A percentile compares a stretch with the other conserved stretches of the same genome.
These are phyloP conservation scores for Conus ventricosus DNA, from an alignment of 1,140 invertebrate species.

Conservation along the genomic window DNA sequence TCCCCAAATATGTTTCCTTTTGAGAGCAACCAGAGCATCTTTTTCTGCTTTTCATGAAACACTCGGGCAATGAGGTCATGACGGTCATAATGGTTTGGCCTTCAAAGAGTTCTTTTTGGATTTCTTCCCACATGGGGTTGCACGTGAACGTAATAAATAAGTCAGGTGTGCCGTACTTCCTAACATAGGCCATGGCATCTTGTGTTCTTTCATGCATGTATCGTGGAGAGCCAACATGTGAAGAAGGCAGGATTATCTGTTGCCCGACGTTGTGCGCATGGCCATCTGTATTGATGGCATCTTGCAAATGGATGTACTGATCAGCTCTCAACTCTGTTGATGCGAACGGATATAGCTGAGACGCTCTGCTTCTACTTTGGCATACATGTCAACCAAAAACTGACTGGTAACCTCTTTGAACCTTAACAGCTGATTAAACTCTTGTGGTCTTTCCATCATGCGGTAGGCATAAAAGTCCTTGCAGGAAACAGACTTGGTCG, in stretches of 20 bases:
- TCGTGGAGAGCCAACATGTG: conserved; percentile 66
- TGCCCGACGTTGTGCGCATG: conserved; percentile 57
- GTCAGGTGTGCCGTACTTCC: conserved; percentile 74
- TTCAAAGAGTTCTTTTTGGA: conserved; percentile 55
- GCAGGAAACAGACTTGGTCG: conserved; percentile 23
- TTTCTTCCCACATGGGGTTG: conserved; percentile 76
- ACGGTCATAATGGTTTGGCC: conserved; percentile 65
- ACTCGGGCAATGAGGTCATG: conserved; percentile 75
- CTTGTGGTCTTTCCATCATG: conserved; percentile 36
- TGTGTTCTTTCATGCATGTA: conserved; percentile 74
- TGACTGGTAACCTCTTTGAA: conserved; percentile 49
- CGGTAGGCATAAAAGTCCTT: conserved; percentile 26
- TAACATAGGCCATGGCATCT: conserved; percentile 77
- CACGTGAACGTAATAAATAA: conserved; percentile 77
- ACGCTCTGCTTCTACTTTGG: conserved; percentile 67
- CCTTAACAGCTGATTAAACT: conserved; percentile 62
- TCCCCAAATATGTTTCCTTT: conserved; percentile 15
- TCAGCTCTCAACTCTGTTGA: conserved; percentile 54
- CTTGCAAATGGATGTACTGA: conserved; percentile 51
- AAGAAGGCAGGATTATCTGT: conserved; percentile 72
- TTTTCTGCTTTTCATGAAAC: conserved; percentile 76
- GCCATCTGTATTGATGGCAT: conserved; percentile 46
- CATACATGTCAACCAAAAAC: conserved; percentile 72
- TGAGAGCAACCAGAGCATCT: conserved; percentile 52
- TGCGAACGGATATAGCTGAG: conserved; percentile 61